Conservation (phyloP, 2,113 vertebrate species). For the Scalopus aquaticus region DNA sequence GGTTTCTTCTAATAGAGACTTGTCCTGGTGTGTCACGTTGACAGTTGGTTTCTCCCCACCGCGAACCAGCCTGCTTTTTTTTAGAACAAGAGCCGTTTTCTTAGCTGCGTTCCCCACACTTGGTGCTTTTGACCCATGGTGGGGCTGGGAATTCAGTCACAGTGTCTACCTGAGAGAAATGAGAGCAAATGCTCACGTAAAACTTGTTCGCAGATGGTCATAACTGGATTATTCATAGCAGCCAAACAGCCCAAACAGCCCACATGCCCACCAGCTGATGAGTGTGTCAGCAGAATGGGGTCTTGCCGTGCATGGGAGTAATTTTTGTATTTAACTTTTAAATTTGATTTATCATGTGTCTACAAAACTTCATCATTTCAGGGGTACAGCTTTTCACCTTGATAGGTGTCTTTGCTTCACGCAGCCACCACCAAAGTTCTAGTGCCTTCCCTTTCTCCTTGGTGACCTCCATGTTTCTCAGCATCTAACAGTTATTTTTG, state of each 20-base stretch:
- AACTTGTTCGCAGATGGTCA: not conserved
- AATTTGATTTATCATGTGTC: too few species aligned
- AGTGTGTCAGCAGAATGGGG: not conserved
- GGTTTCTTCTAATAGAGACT: not conserved
- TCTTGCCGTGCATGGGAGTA: not conserved
- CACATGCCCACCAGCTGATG: not conserved
- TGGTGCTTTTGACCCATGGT: not conserved
- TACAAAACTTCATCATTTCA: too few species aligned
- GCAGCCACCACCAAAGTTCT: too few species aligned
- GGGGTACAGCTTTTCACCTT: too few species aligned
- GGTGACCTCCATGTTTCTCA: too few species aligned
- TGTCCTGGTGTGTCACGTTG: not conserved
- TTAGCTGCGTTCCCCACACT: not conserved
- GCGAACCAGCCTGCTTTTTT: not conserved
- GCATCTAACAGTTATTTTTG: too few species aligned
- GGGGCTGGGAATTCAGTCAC: not conserved
- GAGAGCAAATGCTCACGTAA: not conserved
- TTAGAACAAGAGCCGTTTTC: not conserved
- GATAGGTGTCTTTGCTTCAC: too few species aligned
- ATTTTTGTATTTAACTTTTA: not conserved
- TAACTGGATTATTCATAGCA: not conserved
- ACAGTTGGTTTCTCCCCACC: not conserved
- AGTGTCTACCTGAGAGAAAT: not conserved
- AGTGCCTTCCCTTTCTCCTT: too few species aligned
- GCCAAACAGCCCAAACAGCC: not conserved